Evolutionary conservation across 2,888 invertebrate species (phyloP), one percentile per base, ranked within the genome.

Genomic region (Mythimna ferrago): DNA sequence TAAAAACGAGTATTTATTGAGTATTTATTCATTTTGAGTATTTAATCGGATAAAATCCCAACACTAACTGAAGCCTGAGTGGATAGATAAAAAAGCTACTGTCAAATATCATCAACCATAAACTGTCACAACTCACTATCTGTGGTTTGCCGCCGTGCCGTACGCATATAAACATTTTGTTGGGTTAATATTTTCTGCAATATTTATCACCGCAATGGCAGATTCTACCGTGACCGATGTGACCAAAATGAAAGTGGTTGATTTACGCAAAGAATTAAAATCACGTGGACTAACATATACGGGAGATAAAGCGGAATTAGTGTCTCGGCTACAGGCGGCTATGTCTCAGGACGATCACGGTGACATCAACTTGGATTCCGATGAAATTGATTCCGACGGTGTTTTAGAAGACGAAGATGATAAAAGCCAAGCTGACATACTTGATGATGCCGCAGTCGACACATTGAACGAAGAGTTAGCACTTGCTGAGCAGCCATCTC

Each of bases 231-330:
- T 91, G 26, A 84, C 86, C 38, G 95, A 96, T 84, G 84, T 95
- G n/a, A 91, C 82, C 75, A 96, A 96, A 92, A 91, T 96, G 88
- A 94, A 99, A 97, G 98, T 99, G 53, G 97, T 98, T 19, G 99
- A 99, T 92, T 95, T 99, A 85, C 98, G 98, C 88, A 97, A 97
- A 87, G 98, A 98, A 92, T 93, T 99, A 70, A 99, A 98, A 93
- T 94, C 97, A 78, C 97, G 98, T 89, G 98, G 98, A 35, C 94
- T 99, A 38, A 94, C 97, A 19, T 96, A 97, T 11, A 94, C 97
- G 65, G 99, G 99, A 7, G 98, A 98, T 91, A 99, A 99, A 96
- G 97, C 96, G 60, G 98, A 99, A 89, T 95, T 99, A 68, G 96
- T 98, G 58, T 97, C 98, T 82, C 97, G 99, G 85, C 96, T 99